Evolutionary conservation across 2,113 vertebrate species (phyloP).

Genomic region (Vimba vimba): DNA sequence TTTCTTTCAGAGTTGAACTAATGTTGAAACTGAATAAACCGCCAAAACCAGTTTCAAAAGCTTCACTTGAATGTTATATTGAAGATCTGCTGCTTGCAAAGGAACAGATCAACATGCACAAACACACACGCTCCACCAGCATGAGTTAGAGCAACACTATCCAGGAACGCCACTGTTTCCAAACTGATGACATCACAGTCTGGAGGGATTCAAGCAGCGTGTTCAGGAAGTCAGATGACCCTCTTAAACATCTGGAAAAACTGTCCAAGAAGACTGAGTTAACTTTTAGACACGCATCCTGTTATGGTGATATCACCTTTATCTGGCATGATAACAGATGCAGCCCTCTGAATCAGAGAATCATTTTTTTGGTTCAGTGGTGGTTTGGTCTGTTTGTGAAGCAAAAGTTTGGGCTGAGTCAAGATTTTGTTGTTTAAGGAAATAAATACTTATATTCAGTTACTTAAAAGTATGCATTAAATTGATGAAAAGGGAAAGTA

Average conservation of each 20-base stretch:
- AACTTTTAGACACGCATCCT: neutral
- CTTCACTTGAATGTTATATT: neutral
- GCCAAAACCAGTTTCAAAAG: neutral
- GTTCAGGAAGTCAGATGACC: constrained; percentile 20
- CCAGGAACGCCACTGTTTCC: neutral
- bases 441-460: too few relatives aligned
- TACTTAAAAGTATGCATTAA: neutral
- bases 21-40: neutral
- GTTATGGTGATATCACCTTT: neutral
- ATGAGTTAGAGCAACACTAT: neutral
- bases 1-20: neutral
- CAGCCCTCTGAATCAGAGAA: neutral
- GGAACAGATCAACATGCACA: neutral
- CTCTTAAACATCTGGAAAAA: constrained; percentile 28
- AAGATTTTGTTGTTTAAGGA: neutral
- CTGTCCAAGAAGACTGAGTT: neutral
- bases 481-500: too few relatives aligned
- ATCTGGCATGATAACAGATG: neutral
- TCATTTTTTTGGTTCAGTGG: too few relatives aligned
- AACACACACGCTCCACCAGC: neutral
- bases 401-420: neutral
- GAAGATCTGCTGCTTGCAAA: neutral
- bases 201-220: neutral
- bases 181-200: constrained; percentile 19
- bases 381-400: neutral